These are phyloP conservation scores for Campopleginae sp. DNA, from an alignment of 2,888 invertebrate species.

Conservation along the genomic window DNA sequence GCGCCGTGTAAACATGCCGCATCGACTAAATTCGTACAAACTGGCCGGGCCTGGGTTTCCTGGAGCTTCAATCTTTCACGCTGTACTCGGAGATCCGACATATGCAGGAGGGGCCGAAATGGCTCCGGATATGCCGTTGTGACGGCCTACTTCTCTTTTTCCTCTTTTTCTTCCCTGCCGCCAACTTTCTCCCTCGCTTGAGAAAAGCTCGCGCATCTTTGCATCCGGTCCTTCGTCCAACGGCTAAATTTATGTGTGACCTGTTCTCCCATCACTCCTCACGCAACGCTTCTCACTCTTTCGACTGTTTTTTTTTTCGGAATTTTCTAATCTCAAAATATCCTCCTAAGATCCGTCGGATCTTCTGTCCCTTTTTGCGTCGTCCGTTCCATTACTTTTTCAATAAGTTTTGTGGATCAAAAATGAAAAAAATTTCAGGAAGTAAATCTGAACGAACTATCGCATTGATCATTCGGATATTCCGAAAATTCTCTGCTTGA, in stretches of 20 bases:
- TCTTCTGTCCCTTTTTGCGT: not conserved
- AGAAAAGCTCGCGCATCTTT: conserved; percentile 46
- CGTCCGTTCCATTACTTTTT: not conserved
- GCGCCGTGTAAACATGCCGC: conserved; percentile 63
- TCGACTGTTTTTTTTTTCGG: conserved; percentile 10
- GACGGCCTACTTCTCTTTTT: conserved; percentile 62
- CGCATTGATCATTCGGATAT: not conserved
- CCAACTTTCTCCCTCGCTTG: conserved; percentile 28
- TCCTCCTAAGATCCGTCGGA: conserved; percentile 29
- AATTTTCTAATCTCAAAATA: conserved; percentile 46
- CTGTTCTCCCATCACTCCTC: conserved; percentile 55
- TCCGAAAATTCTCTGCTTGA: not conserved
- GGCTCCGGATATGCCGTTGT: conserved; percentile 49
- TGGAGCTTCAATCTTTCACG: conserved; percentile 50
- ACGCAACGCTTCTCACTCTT: conserved; percentile 50
- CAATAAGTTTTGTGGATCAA: not conserved
- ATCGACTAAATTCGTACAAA: conserved; percentile 59
- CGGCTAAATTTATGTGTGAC: conserved; percentile 66
- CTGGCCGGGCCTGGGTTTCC: conserved; percentile 26
- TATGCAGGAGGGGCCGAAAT: conserved; percentile 1
- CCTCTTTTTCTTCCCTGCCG: conserved; percentile 36
- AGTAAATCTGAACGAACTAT: not conserved
- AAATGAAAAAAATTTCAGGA: not conserved
- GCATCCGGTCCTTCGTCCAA: conserved; percentile 44
- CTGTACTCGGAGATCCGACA: conserved; percentile 5